Base-by-base conservation (phyloP, 37 sponge, comb jelly and placozoan species). In the Agelas oroides region DNA sequence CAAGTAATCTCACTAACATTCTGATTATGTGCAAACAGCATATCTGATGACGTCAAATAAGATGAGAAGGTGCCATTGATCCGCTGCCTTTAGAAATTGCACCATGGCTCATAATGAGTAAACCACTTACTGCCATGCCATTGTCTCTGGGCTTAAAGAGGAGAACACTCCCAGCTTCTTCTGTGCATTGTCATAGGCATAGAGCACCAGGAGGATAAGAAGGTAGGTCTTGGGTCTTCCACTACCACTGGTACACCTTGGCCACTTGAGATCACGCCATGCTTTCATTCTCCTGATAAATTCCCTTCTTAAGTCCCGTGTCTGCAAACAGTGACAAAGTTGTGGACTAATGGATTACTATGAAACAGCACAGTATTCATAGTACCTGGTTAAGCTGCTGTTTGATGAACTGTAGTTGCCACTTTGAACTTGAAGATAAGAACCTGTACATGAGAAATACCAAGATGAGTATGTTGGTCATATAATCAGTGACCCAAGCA, bases 381-480 rank as follows among this genome's bases (percentile, higher is more conserved):
- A n/a, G n/a, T 46, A 46, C 92, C 69, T 82, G 77, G 38, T 67
- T 70, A 19, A 87, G 75, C 53, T 83, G 78, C 33, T 86, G 61
- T 40, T 78, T 60, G 36, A 87, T 65, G 61, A 86, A 91, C 66
- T 91, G 73, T 12, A 71, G 60, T 60, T 91, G 84, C 92, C 92
- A 91, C 38, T 91, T 91, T 35, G 83, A 59, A 24, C 79, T 83
- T 35, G 61, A 59, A 20, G 57, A 61, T 3, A 70, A 76, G 65
- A 89, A 82, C n/a, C 84, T 78, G 38, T 11, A 19, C 0, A n/a
- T n/a, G 57, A 14, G 5, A 61, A 61, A n/a, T n/a, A n/a, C n/a
- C n/a, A n/a, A n/a, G n/a, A n/a, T n/a, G n/a, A n/a, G n/a, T n/a
- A n/a, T n/a, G n/a, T n/a, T n/a, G n/a, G n/a, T n/a, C n/a, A n/a